Conservation (phyloP, 2,113 vertebrate species). For the Sminthopsis crassicaudata region DNA sequence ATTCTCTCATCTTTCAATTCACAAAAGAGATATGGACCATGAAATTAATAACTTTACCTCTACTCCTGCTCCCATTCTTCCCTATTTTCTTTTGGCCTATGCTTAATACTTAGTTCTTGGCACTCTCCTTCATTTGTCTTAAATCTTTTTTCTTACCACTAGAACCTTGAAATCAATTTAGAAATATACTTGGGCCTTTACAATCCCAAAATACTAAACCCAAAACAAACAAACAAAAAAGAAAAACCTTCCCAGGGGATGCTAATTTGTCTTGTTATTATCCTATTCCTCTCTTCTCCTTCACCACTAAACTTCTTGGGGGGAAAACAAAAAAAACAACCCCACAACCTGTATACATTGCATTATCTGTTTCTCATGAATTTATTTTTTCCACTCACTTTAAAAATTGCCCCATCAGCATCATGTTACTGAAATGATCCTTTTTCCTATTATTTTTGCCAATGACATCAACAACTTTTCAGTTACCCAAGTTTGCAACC, state of each 20-base stretch:
- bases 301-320: not conserved
- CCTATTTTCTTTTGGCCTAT: not conserved
- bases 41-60: not conserved
- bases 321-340: too few relatives aligned
- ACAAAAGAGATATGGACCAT: not conserved
- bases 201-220: not conserved
- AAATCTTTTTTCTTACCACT: not conserved
- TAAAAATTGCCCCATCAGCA: not conserved
- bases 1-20: not conserved
- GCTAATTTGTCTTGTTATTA: not conserved
- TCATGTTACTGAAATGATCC: not conserved
- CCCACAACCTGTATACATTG: too few relatives aligned
- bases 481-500: not conserved
- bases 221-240: not conserved
- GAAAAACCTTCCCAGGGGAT: not conserved
- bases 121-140: not conserved
- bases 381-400: not conserved
- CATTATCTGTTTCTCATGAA: not conserved
- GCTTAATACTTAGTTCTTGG: not conserved
- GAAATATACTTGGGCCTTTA: not conserved
- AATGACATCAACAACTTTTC: not conserved
- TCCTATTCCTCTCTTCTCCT: not conserved
- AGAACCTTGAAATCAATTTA: not conserved
- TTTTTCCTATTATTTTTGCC: not conserved
- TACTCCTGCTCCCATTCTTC: not conserved